Evolutionary conservation across 1,140 invertebrate genomes (phyloP).

Genomic region (Pogonus chalceus): DNA sequence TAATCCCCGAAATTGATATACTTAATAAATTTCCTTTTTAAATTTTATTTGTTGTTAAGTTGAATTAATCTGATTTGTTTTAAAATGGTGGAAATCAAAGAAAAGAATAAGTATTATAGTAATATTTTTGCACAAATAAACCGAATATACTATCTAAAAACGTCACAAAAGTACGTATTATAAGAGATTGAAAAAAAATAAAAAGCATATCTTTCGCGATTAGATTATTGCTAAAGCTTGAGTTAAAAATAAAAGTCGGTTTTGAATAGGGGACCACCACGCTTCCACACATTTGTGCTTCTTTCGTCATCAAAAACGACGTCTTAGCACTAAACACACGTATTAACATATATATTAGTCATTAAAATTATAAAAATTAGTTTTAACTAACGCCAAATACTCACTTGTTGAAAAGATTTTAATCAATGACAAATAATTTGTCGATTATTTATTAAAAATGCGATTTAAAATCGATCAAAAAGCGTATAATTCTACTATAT

Average conservation of each 20-base stretch:
- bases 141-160: conserved; percentile 51
- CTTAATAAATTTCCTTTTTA: too few species aligned
- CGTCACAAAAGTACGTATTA: conserved; percentile 54
- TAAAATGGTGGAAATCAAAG: too few species aligned
- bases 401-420: too few species aligned
- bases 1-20: too few species aligned
- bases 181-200: conserved; percentile 24
- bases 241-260: neutral
- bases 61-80: too few species aligned
- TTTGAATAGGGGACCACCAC: conserved; percentile 6
- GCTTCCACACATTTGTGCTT: conserved; percentile 4
- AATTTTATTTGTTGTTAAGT: too few species aligned
- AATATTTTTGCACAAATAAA: conserved; percentile 39
- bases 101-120: too few species aligned
- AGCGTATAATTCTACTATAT: neutral
- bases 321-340: conserved; percentile 1
- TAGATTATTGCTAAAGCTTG: neutral
- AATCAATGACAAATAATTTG: too few species aligned
- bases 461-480: neutral
- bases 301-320: neutral
- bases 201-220: neutral
- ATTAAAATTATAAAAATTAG: neutral
- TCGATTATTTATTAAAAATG: too few species aligned
- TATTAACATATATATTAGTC: too few species aligned
- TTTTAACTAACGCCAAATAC: neutral